Evolutionary conservation across 2,113 vertebrate genomes (phyloP), one percentile per base, ranked within the genome.

Genomic region (Kryptolebias marmoratus): DNA sequence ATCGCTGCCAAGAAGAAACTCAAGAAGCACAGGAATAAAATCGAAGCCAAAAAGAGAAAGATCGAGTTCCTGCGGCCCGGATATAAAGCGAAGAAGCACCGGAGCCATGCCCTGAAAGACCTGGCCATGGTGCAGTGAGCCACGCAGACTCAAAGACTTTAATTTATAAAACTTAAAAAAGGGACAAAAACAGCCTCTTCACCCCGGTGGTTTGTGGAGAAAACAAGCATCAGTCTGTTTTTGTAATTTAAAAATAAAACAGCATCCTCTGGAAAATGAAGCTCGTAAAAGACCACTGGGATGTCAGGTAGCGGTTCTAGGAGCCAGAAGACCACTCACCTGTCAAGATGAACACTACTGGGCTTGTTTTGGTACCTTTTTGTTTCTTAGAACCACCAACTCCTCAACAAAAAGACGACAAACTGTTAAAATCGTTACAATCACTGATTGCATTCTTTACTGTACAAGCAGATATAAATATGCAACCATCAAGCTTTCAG

Each of bases 21-120:
- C 31, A 99, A 99, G 89, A 97, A 96, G 83, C 96, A 98, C 75
- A 96, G 94, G 83, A 98, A 95, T 82, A 98, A 98, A 92, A 95
- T 90, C 0, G 96, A 97, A 91, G 95, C 96, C 7, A 97, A 93
- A 85, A 99, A 99, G 85, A 95, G 96, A 81, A 99, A 99, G 90
- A 95, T 95, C 0, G 96, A 96, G 75, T 93, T 95, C 68, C 86
- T 97, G 11, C 94, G 94, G 32, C 95, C 96, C 0, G 89, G 88
- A 31, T 95, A 96, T 79, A 99, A 96, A 89, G 95, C 96, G 22
- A 99, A 98, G 90, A 96, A 92, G 87, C 91, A 91, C 0, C 94
- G 95, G 66, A 91, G 93, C 73, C 92, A 93, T 0, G 75, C 93
- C 0, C 94, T 98, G 54, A 96, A 93, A 84, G 95, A 98, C 55